phyloP scores from a whole-genome alignment of 2,888 invertebrate genomes.

The Abrostola tripartita region DNA sequence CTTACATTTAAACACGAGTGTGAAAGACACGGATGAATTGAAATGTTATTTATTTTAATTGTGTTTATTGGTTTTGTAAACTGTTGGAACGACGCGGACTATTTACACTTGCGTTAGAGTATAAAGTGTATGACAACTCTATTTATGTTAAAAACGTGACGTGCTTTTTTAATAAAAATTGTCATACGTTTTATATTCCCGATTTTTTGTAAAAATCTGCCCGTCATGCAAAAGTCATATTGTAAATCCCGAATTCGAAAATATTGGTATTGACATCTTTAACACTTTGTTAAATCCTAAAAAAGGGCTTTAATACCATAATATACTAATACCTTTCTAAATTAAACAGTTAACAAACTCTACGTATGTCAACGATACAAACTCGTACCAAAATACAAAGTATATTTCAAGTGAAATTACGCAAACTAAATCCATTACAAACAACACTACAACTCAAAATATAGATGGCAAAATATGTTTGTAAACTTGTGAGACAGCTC shows the following conservation, averaged over 20 bases:
- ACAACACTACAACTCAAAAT: neutral
- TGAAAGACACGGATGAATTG: conserved; percentile 9
- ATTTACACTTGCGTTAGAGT: too few relatives aligned
- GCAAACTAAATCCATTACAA: conserved; percentile 7
- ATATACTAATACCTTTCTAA: too few relatives aligned
- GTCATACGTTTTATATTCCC: too few relatives aligned
- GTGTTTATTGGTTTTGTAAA: conserved; percentile 6
- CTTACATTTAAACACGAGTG: conserved; percentile 24
- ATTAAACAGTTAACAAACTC: neutral
- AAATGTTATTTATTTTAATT: conserved; percentile 3
- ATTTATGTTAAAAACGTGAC: too few relatives aligned
- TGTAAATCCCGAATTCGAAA: too few relatives aligned
- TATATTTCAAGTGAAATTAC: conserved; percentile 3
- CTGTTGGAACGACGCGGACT: neutral
- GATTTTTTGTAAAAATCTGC: too few relatives aligned
- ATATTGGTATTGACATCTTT: too few relatives aligned
- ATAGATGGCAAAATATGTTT: conserved; percentile 9
- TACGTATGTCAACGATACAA: neutral
- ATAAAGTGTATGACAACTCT: too few relatives aligned
- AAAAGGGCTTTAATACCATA: too few relatives aligned
- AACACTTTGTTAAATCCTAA: too few relatives aligned
- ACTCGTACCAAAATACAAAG: neutral
- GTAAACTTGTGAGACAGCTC: conserved; percentile 12
- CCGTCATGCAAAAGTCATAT: too few relatives aligned
- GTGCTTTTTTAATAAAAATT: too few relatives aligned